phyloP scores from a whole-genome alignment of 2,888 invertebrate species.

The Marasmarcha lunaedactyla region DNA sequence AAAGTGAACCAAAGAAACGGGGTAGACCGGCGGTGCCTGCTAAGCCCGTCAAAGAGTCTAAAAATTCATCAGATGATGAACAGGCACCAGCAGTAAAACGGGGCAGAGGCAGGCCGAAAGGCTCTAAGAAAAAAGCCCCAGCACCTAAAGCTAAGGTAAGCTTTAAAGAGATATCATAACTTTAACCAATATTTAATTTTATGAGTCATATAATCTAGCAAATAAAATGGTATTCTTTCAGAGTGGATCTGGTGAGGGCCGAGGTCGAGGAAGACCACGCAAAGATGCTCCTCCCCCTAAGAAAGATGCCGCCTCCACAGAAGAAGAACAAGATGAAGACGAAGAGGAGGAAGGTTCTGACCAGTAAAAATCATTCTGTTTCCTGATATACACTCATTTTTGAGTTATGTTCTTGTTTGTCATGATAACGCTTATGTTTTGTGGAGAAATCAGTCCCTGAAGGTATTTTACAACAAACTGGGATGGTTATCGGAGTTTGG shows the following conservation, averaged over 20 bases:
- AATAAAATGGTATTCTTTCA: slow-evolving; percentile 16
- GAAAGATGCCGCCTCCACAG: slow-evolving; percentile 58
- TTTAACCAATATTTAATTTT: not conserved
- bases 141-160: slow-evolving; percentile 52
- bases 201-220: too few species aligned
- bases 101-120: slow-evolving; percentile 68
- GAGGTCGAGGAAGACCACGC: slow-evolving; percentile 59
- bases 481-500: not conserved
- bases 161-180: too few species aligned
- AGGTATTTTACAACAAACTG: slow-evolving; percentile 14
- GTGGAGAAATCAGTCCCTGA: slow-evolving; percentile 13
- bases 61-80: slow-evolving; percentile 65
- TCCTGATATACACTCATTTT: slow-evolving; percentile 31
- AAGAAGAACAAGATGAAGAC: slow-evolving; percentile 63
- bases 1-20: slow-evolving; percentile 59
- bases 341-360: slow-evolving; percentile 65
- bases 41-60: slow-evolving; percentile 53
- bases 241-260: slow-evolving; percentile 48
- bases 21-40: slow-evolving; percentile 50
- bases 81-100: slow-evolving; percentile 65
- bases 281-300: slow-evolving; percentile 61
- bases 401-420: slow-evolving; percentile 56
- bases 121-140: slow-evolving; percentile 63
- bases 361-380: slow-evolving; percentile 34
- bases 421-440: slow-evolving; percentile 41